These are phyloP conservation scores for Cyclophora punctaria DNA, from an alignment of 2,888 invertebrate species.

Conservation along the genomic window DNA sequence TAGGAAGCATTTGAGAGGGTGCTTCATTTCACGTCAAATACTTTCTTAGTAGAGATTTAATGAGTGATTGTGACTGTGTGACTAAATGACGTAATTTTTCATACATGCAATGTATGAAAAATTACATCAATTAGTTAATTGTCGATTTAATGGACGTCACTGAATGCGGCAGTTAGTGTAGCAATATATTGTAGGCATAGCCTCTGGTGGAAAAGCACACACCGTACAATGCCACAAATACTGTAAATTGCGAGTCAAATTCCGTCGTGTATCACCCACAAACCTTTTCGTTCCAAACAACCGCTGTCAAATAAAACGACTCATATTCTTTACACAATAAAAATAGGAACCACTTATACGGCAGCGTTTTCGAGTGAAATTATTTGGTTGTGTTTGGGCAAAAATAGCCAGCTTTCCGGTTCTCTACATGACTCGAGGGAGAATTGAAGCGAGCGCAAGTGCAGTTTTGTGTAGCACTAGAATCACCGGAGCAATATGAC, in stretches of 20 bases:
- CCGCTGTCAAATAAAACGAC: conserved; percentile 9
- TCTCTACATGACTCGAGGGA: conserved; percentile 19
- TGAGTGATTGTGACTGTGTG: too few species aligned
- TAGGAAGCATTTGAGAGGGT: too few species aligned
- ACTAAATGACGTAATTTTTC: too few species aligned
- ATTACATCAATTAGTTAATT: too few species aligned
- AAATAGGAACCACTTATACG: conserved; percentile 15
- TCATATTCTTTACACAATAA: conserved; percentile 8
- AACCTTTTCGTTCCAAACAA: conserved; percentile 6
- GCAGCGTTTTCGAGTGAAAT: conserved; percentile 21
- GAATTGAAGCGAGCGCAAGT: conserved; percentile 24
- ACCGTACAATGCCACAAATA: too few species aligned
- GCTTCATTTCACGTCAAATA: too few species aligned
- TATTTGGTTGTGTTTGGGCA: conserved; percentile 22
- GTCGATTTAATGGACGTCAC: too few species aligned
- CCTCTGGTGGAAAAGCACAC: too few species aligned
- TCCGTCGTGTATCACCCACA: conserved; percentile 8
- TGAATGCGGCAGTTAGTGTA: too few species aligned
- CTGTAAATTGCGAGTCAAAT: conserved; percentile 1
- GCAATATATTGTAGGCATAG: too few species aligned
- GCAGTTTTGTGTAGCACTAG: conserved; percentile 14
- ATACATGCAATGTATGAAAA: too few species aligned
- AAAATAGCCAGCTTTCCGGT: conserved; percentile 22
- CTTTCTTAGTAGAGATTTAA: too few species aligned
- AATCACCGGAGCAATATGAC: conserved; percentile 4